These are phyloP conservation scores for Ormyrus pomaceus DNA, from an alignment of 2,888 invertebrate species.

Conservation along the genomic window DNA sequence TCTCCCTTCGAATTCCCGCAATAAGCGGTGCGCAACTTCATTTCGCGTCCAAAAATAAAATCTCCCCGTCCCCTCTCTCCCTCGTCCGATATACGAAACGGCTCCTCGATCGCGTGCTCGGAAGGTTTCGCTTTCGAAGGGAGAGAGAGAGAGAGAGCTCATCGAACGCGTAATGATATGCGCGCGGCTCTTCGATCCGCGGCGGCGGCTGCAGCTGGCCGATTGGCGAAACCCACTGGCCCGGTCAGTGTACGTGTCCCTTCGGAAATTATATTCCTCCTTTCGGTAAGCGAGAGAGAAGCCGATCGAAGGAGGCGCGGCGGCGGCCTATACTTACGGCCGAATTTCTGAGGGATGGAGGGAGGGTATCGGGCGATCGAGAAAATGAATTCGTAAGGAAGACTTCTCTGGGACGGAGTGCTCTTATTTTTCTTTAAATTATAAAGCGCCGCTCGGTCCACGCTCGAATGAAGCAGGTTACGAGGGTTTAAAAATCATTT, in stretches of 20 bases:
- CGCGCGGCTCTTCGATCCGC: neutral
- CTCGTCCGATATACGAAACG: neutral
- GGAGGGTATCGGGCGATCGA: neutral
- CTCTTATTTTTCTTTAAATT: neutral
- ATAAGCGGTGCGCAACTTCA: too few species aligned
- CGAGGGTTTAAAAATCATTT: too few species aligned
- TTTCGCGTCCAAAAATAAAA: too few species aligned
- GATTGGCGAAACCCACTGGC: neutral
- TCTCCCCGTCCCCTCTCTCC: too few species aligned
- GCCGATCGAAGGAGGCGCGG: neutral
- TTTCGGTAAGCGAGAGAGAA: neutral
- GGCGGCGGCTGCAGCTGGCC: neutral
- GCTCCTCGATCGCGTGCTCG: neutral
- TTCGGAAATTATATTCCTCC: conserved; percentile 27
- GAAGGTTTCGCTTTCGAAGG: neutral
- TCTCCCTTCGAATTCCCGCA: too few species aligned
- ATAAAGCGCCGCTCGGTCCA: too few species aligned
- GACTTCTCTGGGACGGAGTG: neutral
- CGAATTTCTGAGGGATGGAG: neutral
- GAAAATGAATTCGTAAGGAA: conserved; percentile 2
- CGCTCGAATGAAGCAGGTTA: too few species aligned
- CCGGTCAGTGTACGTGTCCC: conserved; percentile 3
- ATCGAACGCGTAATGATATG: conserved; percentile 19
- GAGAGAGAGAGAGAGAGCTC: too few species aligned
- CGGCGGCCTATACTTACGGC: conserved; percentile 11